Base-by-base conservation (phyloP, 1,140 invertebrate genomes). In the Antheraea mylitta region DNA sequence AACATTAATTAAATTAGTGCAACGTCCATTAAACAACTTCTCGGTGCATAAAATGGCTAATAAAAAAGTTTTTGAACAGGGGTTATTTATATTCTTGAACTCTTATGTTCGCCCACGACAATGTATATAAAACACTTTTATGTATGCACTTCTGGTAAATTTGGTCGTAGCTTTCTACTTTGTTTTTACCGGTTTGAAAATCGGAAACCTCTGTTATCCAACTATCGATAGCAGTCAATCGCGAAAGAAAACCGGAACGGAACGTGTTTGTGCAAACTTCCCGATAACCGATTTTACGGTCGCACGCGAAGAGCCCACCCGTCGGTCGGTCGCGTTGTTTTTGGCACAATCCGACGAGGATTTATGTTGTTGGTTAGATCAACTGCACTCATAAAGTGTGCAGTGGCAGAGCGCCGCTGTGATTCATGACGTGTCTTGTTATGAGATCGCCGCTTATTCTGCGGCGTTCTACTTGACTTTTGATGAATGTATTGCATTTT, bases 331-430 rank as follows among this genome's bases (percentile, higher is more conserved):
- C 72, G 64, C 60, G 67, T 76, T 78, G 73, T 79, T 80, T 80
- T 82, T 77, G 78, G 77, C 73, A 76, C 77, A 60, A 71, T 64
- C 71, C 67, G 59, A 53, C 63, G 36, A 74, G 65, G 77, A 82
- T 82, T 82, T 82, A 82, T 82, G 77, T 58, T 64, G 42, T 58
- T 68, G 61, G 72, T 69, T 75, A 74, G 73, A 82, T 82, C 80
- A 82, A 80, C 74, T 80, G 78, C 78, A 80, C 80, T 80, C 80
- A 80, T 82, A 82, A 82, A 82, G 75, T 75, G 73, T 73, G 74
- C 71, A 48, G 64, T 63, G 60, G 71, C 67, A 64, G 64, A 65
- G 58, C 62, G 58, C 22, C 16, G 53, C 67, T 19, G 62, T 77
- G 78, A 79, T 77, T 77, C 73, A 80, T 75, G 62, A 65, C 69